A percentile compares a stretch with the other conserved stretches of the same genome.
These are phyloP conservation scores for Penaeus indicus DNA, from an alignment of 1,140 invertebrate genomes.

Conservation along the genomic window DNA sequence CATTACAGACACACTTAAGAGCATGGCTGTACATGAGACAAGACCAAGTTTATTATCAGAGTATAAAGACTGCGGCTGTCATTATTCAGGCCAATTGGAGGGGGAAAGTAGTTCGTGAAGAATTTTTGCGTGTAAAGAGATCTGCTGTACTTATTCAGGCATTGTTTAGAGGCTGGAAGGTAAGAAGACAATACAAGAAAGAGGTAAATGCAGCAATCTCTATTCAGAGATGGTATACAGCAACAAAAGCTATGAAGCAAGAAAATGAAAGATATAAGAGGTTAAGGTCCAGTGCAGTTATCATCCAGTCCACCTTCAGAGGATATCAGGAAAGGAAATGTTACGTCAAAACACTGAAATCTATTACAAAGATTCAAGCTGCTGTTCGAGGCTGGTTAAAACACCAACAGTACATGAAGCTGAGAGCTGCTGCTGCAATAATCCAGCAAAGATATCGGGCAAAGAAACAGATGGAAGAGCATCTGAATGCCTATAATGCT, in stretches of 20 bases:
- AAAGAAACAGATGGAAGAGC: neutral
- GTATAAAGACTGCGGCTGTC: neutral
- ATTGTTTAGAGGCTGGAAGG: neutral
- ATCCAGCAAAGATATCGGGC: constrained; percentile 28
- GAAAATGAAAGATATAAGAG: neutral
- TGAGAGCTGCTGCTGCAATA: constrained; percentile 20
- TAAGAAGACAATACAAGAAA: neutral
- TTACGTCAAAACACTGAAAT: neutral
- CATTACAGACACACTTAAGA: neutral
- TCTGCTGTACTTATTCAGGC: constrained; percentile 44
- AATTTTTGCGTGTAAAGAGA: constrained; percentile 28
- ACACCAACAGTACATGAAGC: neutral
- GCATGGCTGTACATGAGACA: constrained; percentile 16
- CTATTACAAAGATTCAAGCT: neutral
- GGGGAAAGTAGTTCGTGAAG: neutral
- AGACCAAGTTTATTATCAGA: neutral
- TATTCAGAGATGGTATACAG: constrained; percentile 23
- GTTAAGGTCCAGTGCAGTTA: neutral
- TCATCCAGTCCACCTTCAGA: constrained; percentile 14
- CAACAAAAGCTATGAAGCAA: neutral
- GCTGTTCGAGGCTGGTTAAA: constrained; percentile 43
- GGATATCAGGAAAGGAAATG: neutral
- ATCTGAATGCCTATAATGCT: constrained; percentile 11
- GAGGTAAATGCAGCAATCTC: constrained; percentile 25
- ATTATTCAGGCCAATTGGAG: constrained; percentile 21